Evolutionary conservation across 1,140 invertebrate species (phyloP), one percentile per base, ranked within the genome.

Genomic region (Nephila pilipes): DNA sequence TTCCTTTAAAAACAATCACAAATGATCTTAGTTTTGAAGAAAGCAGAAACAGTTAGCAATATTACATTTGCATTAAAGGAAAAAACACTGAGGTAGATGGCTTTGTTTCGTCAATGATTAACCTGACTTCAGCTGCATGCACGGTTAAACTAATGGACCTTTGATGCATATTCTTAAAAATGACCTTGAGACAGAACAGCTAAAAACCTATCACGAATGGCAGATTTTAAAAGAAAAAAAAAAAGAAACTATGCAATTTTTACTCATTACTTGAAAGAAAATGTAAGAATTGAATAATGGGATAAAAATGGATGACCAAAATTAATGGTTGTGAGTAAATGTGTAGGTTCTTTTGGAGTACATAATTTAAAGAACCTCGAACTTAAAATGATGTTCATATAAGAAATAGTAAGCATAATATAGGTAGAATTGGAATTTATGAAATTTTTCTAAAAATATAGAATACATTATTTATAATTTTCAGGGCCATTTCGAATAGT

Each of bases 81-180:
- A 75, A 75, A 83, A 55, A 16, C 55, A 1, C 80, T 16, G 80
- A 83, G 46, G 75, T 69, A 57, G 85, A 22, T 65, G 60, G 85
- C 38, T 90, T 46, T 90, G n/a, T 55, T 80, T 90, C 69, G 65
- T 57, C 16, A 29, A 80, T 58, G 65, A 90, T 90, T 90, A 90
- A 90, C 88, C 55, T 46, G n/a, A 38, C 88, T 57, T 90, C 65
- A 90, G 69, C 88, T 55, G 54, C 88, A 90, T 90, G 88, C 88
- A 90, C 88, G 88, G 38, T 32, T 55, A 32, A 79, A 90, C 88
- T 90, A 69, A 90, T 90, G 88, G 88, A 79, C 29, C 46, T 58
- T 57, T 69, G 46, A 90, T 90, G 38, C 54, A 57, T 46, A 80
- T 25, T 29, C 65, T 90, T 58, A 58, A 90, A 25, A n/a, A 20